Conservation (phyloP, 1,140 invertebrate species). For the Amphibalanus amphitrite region DNA sequence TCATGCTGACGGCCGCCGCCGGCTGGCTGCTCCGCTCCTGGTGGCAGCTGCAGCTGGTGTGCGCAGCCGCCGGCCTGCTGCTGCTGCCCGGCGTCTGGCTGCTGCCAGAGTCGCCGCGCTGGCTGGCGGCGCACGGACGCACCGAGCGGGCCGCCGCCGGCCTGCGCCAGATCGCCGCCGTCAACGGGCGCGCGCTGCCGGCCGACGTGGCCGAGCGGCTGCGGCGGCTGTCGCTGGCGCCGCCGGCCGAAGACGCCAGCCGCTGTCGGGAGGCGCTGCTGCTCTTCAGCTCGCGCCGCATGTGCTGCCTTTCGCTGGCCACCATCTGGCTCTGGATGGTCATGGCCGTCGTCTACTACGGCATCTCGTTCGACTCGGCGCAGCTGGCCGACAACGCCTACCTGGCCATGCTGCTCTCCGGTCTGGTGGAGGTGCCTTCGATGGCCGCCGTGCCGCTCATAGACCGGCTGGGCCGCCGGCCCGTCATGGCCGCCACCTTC, state of each 20-base stretch:
- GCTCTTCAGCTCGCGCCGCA: conserved; percentile 42
- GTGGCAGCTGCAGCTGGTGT: conserved; percentile 14
- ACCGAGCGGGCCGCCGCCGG: conserved; percentile 59
- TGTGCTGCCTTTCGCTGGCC: conserved; percentile 48
- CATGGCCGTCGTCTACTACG: conserved; percentile 45
- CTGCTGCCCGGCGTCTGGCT: conserved; percentile 28
- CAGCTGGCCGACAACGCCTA: conserved; percentile 22
- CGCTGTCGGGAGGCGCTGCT: conserved; percentile 23
- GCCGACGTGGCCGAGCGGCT: conserved; percentile 6
- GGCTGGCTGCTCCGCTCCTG: conserved; percentile 16
- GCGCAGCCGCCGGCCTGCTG: conserved; percentile 9
- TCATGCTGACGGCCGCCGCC: conserved; percentile 12
- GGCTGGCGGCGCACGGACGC: conserved; percentile 59
- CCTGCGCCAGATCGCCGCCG: conserved; percentile 49
- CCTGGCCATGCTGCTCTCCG: neutral
- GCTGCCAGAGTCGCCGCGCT: conserved; percentile 66
- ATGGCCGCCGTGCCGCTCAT: neutral
- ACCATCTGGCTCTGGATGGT: conserved; percentile 58
- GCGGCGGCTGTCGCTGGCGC: conserved; percentile 13
- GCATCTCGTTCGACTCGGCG: conserved; percentile 56
- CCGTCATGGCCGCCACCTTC: neutral
- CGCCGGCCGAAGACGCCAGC: neutral
- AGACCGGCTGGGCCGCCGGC: neutral
- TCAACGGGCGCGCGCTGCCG: conserved; percentile 44
- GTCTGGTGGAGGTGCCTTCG: neutral